Evolutionary conservation across 2,113 vertebrate genomes (phyloP).

Genomic region (Ranitomeya variabilis): DNA sequence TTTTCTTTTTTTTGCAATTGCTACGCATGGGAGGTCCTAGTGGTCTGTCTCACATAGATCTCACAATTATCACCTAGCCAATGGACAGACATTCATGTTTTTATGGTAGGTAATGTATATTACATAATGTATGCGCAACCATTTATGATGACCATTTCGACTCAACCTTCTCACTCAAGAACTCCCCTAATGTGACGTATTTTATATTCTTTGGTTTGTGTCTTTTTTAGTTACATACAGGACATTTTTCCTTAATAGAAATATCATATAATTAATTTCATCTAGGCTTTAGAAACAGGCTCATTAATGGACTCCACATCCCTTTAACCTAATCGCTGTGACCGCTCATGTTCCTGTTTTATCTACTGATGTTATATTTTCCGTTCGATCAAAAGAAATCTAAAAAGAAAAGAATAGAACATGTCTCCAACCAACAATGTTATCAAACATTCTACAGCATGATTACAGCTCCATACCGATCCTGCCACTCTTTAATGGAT

Average conservation of each 20-base stretch:
- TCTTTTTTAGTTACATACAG: neutral
- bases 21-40: no score
- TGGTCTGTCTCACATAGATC: no score
- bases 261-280: neutral
- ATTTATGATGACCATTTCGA: neutral
- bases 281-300: neutral
- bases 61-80: no score
- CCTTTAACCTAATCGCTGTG: neutral
- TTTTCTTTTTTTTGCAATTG: no score
- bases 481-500: neutral
- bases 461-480: neutral
- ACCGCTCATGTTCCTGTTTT: neutral
- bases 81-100: no score
- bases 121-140: no score
- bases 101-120: no score
- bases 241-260: neutral
- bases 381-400: neutral
- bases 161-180: neutral
- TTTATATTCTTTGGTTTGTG: neutral
- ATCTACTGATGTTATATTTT: neutral
- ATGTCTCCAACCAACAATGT: neutral
- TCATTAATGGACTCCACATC: neutral
- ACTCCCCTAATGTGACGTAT: neutral
- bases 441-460: neutral
- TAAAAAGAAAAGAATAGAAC: neutral